phyloP scores from a whole-genome alignment of 2,888 invertebrate species.

The Andrena minutula region DNA sequence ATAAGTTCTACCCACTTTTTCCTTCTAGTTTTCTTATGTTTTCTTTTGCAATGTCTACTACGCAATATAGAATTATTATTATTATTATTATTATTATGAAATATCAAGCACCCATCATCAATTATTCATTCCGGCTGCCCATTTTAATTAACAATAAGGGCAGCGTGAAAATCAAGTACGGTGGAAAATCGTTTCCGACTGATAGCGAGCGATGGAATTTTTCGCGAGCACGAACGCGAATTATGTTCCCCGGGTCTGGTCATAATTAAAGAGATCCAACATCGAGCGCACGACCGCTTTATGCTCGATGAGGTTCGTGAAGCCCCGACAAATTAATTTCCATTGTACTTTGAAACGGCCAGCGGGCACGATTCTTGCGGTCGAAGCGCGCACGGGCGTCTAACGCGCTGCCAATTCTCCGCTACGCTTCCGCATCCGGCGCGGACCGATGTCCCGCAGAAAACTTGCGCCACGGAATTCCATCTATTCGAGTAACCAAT shows the following conservation, averaged over 20 bases:
- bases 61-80: no score
- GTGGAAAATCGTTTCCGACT: not conserved
- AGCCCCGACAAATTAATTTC: conserved; percentile 64
- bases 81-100: no score
- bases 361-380: conserved; percentile 42
- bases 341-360: conserved; percentile 55
- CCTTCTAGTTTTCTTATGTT: no score
- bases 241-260: not conserved
- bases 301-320: conserved; percentile 55
- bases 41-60: no score
- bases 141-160: no score
- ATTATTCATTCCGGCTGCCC: no score
- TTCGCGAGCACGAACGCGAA: conserved; percentile 12
- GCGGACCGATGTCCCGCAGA: not conserved
- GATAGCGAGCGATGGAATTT: not conserved
- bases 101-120: no score
- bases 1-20: no score
- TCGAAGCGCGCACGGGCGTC: not conserved
- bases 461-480: not conserved
- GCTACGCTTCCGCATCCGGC: not conserved
- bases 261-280: conserved; percentile 59
- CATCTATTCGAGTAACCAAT: not conserved
- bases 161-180: no score
- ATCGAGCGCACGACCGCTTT: conserved; percentile 27
- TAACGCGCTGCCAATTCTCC: not conserved